A percentile compares a stretch with the other conserved stretches of the same genome.
These are phyloP conservation scores for Marmota flaviventris DNA, from an alignment of 2,113 vertebrate species.

Conservation along the genomic window DNA sequence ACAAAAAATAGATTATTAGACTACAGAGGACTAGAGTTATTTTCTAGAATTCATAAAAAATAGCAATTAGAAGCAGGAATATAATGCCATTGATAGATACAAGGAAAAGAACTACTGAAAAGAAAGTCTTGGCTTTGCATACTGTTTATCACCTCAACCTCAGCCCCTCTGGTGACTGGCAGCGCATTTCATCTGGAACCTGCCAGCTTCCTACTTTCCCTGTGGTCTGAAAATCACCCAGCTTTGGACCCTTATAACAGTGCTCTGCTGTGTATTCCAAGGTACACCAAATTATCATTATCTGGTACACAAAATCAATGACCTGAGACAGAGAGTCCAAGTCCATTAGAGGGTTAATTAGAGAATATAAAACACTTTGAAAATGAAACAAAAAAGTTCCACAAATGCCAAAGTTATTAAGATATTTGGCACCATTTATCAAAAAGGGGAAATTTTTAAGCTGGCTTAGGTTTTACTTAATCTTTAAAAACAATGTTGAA, in stretches of 20 bases:
- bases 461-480: constrained; percentile 62
- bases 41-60: constrained; percentile 52
- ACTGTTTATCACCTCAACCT: not conserved
- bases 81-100: not conserved
- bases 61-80: not conserved
- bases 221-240: not conserved
- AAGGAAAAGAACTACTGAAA: not conserved
- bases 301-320: not conserved
- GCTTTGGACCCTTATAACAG: not conserved
- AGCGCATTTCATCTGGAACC: not conserved
- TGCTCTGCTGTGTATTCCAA: not conserved
- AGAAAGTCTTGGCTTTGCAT: not conserved
- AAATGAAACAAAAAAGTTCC: constrained; percentile 52
- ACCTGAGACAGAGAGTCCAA: not conserved
- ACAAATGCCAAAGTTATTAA: constrained; percentile 71
- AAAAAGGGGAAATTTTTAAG: constrained; percentile 56
- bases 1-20: not conserved
- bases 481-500: constrained; percentile 58
- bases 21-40: not conserved
- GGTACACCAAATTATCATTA: not conserved
- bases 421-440: constrained; percentile 41
- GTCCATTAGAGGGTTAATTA: constrained; percentile 41
- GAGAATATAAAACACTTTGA: constrained; percentile 56
- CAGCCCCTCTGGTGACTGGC: not conserved
- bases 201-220: not conserved